Evolutionary conservation across 2,113 vertebrate species (phyloP).

Genomic region (Actenoides lindsayi): DNA sequence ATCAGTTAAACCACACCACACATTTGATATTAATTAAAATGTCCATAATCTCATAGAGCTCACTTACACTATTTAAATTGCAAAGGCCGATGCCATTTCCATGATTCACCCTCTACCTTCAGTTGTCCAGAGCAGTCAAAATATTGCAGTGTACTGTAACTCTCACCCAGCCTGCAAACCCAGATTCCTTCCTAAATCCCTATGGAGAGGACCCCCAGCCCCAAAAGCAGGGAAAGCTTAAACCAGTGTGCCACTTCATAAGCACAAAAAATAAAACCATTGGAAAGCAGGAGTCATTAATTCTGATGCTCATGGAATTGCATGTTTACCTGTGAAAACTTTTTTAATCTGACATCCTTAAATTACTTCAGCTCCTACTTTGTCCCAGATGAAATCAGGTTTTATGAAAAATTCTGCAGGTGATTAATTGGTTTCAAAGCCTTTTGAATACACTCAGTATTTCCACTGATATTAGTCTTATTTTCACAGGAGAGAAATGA

Average conservation of each 20-base stretch:
- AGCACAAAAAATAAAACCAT: neutral
- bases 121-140: neutral
- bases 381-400: constrained; percentile 55
- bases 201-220: neutral
- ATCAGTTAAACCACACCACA: neutral
- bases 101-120: neutral
- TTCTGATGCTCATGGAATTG: constrained; percentile 7
- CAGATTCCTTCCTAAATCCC: constrained; percentile 40
- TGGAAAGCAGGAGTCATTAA: constrained; percentile 45
- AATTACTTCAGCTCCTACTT: constrained; percentile 59
- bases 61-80: neutral
- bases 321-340: constrained; percentile 57
- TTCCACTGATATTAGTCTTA: constrained; percentile 41
- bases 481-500: constrained; percentile 60
- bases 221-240: neutral
- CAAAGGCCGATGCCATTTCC: neutral
- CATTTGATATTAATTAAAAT: neutral
- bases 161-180: neutral
- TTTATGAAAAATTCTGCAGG: constrained; percentile 46
- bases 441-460: constrained; percentile 21
- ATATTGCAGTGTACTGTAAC: neutral
- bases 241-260: neutral
- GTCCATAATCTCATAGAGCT: neutral
- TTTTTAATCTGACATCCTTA: constrained; percentile 58
- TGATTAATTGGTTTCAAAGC: constrained; percentile 67